Percentiles rank a stretch among this genome's conserved stretches.
Conservation (phyloP, 1,140 invertebrate species). For the Eubasilissa regina region DNA sequence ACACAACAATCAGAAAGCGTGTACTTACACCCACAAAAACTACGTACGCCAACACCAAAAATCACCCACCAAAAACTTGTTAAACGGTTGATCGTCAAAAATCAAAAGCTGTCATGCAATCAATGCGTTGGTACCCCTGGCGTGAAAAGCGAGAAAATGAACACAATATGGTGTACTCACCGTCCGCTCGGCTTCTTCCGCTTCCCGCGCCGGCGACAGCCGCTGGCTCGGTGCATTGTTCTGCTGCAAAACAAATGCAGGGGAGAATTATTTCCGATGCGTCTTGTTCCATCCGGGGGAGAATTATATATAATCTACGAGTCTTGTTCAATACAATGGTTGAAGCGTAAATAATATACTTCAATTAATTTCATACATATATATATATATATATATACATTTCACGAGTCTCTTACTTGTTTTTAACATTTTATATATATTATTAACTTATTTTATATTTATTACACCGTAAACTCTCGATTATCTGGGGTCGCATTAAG, state of each 20-base stretch:
- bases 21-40: constrained; percentile 40
- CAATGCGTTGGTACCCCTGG: constrained; percentile 28
- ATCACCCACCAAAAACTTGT: constrained; percentile 48
- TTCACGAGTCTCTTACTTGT: too few species aligned
- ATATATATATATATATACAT: too few species aligned
- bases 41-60: constrained; percentile 53
- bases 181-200: constrained; percentile 50
- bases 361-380: too few species aligned
- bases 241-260: constrained; percentile 44
- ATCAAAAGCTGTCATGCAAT: constrained; percentile 52
- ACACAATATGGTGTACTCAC: constrained; percentile 50
- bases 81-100: constrained; percentile 36
- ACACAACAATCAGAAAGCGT: constrained; percentile 41
- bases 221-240: constrained; percentile 52
- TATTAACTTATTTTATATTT: too few species aligned
- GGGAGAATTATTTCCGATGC: too few species aligned
- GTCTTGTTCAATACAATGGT: too few species aligned
- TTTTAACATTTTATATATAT: too few species aligned
- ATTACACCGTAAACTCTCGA: too few species aligned
- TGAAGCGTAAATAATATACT: too few species aligned
- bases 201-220: constrained; percentile 54
- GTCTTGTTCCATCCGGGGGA: too few species aligned
- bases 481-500: too few species aligned
- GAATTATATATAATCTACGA: too few species aligned
- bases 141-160: constrained; percentile 44